phyloP scores from a whole-genome alignment of 2,113 vertebrate genomes.

The Anser cygnoides region DNA sequence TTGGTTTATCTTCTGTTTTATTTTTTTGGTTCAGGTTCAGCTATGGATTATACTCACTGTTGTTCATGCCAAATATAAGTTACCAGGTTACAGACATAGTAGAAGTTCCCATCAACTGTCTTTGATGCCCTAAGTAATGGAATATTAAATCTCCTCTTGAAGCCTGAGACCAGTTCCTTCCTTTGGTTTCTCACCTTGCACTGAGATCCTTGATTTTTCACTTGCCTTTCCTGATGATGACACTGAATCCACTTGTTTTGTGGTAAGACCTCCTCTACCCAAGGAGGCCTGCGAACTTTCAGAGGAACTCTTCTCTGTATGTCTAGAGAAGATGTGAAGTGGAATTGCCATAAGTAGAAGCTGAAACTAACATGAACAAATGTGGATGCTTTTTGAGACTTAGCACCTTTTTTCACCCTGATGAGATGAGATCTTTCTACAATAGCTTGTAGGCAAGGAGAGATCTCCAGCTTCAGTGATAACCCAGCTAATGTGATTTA shows the following conservation, averaged over 20 bases:
- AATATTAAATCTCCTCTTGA: neutral
- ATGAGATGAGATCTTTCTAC: neutral
- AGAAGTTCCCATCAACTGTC: neutral
- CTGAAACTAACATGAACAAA: neutral
- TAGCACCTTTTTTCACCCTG: neutral
- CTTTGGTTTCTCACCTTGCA: neutral
- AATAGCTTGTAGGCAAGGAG: neutral
- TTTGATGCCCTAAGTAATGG: neutral
- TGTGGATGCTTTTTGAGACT: neutral
- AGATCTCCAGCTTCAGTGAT: neutral
- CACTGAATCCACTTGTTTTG: neutral
- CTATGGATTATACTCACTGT: neutral
- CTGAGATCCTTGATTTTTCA: neutral
- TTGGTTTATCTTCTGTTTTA: neutral
- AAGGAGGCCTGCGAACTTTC: neutral
- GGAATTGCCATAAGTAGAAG: neutral
- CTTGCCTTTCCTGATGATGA: neutral
- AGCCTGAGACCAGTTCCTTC: neutral
- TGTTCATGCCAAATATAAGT: neutral
- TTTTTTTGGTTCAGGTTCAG: slow-evolving; percentile 9
- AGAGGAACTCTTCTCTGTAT: neutral
- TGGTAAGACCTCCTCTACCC: neutral
- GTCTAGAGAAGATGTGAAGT: neutral
- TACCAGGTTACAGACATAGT: neutral
- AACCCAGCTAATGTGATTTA: neutral